Percentiles rank a stretch among this genome's conserved stretches.
Conservation (phyloP, 1,140 invertebrate species). For the Drosophila pectinifera region DNA sequence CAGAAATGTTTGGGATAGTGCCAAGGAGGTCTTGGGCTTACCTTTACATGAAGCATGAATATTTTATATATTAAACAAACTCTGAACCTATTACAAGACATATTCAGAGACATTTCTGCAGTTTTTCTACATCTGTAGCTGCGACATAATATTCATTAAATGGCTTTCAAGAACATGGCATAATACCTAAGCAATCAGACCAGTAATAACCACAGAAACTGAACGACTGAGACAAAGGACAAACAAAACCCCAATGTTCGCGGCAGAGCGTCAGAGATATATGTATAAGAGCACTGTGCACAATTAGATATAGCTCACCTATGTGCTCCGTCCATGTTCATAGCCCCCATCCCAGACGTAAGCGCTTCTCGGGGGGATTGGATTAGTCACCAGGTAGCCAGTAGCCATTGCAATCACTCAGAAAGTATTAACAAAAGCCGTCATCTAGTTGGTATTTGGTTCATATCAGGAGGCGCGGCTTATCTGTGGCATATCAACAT, state of each 20-base stretch:
- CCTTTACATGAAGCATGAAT: neutral
- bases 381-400: slow-evolving; percentile 12
- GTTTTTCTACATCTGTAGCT: too few relatives aligned
- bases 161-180: neutral
- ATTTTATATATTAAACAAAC: too few relatives aligned
- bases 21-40: neutral
- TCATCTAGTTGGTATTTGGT: slow-evolving; percentile 8
- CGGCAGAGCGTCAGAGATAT: too few relatives aligned
- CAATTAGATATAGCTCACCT: slow-evolving; percentile 1
- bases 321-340: neutral
- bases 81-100: too few relatives aligned
- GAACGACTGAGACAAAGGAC: neutral
- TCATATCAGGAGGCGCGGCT: slow-evolving; percentile 6
- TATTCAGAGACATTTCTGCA: too few relatives aligned
- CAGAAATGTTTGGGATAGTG: neutral
- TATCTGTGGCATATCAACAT: slow-evolving; percentile 25
- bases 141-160: neutral
- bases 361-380: slow-evolving; percentile 2
- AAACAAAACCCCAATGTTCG: slow-evolving; percentile 16
- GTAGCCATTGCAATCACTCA: neutral
- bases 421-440: neutral
- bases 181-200: neutral
- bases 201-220: neutral
- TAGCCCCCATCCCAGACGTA: neutral
- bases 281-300: neutral